These are phyloP conservation scores for Cyrtonyx montezumae DNA, from an alignment of 2,113 vertebrate genomes.

Conservation along the genomic window DNA sequence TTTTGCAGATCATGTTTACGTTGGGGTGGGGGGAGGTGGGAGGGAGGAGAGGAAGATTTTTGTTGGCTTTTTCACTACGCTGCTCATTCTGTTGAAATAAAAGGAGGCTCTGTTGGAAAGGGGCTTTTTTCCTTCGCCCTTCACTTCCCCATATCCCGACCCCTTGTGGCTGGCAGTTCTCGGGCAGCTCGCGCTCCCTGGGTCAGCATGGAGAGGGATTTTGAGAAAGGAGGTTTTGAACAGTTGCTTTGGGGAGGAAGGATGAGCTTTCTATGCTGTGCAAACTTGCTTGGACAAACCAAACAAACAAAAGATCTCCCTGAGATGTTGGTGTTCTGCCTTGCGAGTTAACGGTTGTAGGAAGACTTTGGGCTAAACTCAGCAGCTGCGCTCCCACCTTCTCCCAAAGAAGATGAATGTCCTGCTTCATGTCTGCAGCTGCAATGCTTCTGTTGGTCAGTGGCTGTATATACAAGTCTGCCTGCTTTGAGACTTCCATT, in stretches of 20 bases:
- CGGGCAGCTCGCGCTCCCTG: not conserved
- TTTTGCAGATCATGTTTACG: constrained; percentile 70
- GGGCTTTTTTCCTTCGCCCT: not conserved
- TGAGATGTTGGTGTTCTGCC: not conserved
- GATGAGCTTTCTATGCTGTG: not conserved
- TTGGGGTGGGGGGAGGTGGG: not conserved
- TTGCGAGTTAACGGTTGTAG: not conserved
- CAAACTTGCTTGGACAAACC: not conserved
- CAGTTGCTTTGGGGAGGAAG: not conserved
- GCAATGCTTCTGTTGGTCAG: not conserved
- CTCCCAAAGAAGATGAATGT: not conserved
- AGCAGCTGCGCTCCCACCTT: not conserved
- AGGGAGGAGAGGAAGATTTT: not conserved
- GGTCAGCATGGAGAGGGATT: not conserved
- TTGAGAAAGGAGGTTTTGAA: not conserved
- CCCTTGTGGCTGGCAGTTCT: constrained; percentile 3
- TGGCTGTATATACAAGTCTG: not conserved
- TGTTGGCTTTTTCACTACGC: not conserved
- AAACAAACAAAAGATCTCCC: not conserved
- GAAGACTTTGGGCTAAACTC: not conserved
- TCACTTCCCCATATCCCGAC: not conserved
- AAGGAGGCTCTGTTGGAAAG: constrained; percentile 10
- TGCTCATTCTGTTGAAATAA: constrained; percentile 29
- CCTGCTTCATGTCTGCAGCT: not conserved
- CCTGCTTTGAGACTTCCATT: constrained; percentile 4